These are phyloP conservation scores for Nasonia longicornis DNA, from an alignment of 1,140 invertebrate genomes.

Conservation along the genomic window DNA sequence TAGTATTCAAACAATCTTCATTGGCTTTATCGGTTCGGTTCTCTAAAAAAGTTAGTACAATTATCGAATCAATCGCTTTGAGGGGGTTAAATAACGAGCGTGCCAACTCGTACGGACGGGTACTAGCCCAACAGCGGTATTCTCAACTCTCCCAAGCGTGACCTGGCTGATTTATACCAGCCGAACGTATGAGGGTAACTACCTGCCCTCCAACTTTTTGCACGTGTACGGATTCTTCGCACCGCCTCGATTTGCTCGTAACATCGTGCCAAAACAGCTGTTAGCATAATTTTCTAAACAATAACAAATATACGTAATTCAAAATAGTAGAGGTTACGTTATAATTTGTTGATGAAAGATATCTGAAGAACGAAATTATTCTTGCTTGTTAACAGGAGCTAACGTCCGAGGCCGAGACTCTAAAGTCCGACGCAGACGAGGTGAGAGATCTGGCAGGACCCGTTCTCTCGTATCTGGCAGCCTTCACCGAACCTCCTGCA, in stretches of 20 bases:
- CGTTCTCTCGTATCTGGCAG: constrained; percentile 73
- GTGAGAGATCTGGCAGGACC: constrained; percentile 67
- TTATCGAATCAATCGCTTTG: constrained; percentile 24
- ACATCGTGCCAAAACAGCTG: not conserved
- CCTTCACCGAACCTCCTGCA: constrained; percentile 72
- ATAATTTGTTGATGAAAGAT: not conserved
- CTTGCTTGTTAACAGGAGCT: constrained; percentile 70
- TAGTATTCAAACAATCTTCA: not conserved
- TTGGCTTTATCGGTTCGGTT: not conserved
- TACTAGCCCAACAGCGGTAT: constrained; percentile 19
- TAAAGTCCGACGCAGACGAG: constrained; percentile 67
- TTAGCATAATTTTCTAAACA: too few species aligned
- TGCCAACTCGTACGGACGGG: constrained; percentile 23
- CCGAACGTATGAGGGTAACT: not conserved
- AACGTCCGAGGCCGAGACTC: constrained; percentile 72
- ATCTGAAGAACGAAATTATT: constrained; percentile 2
- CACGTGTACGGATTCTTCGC: not conserved
- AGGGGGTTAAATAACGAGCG: constrained; percentile 19
- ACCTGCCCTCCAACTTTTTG: not conserved
- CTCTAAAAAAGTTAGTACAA: not conserved
- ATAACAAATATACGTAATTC: too few species aligned
- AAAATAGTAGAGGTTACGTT: too few species aligned
- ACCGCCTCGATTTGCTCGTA: not conserved
- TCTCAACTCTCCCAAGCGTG: constrained; percentile 1
- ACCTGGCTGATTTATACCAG: not conserved